phyloP scores from a whole-genome alignment of 1,140 invertebrate genomes.

The Cyphomyrmex costatus region DNA sequence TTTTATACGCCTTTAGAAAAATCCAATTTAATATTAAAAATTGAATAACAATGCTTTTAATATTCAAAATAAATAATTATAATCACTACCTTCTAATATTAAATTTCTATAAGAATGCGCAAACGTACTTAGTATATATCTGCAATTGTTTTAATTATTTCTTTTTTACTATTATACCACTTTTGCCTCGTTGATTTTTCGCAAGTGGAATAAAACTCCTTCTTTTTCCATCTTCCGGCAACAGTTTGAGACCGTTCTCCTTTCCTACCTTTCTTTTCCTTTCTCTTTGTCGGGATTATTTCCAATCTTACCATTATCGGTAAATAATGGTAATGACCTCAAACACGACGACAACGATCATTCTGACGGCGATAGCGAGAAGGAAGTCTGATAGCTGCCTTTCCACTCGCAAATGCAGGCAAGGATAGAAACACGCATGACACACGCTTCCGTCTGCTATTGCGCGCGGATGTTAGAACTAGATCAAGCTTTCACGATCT shows the following conservation, averaged over 20 bases:
- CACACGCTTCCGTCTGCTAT: slow-evolving; percentile 58
- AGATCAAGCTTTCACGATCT: slow-evolving; percentile 73
- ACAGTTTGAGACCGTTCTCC: background rate
- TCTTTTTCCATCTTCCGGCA: background rate
- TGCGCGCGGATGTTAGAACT: slow-evolving; percentile 58
- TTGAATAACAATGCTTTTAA: no score
- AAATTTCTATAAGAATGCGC: no score
- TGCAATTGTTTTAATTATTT: background rate
- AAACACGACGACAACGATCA: background rate
- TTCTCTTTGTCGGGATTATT: slow-evolving; percentile 8
- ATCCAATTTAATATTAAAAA: no score
- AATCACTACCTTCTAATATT: no score
- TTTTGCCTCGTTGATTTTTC: background rate
- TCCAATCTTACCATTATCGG: background rate
- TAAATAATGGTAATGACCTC: slow-evolving; percentile 55
- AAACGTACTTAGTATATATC: background rate
- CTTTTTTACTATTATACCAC: background rate
- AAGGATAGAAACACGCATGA: slow-evolving; percentile 47
- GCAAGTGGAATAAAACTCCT: background rate
- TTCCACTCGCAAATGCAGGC: slow-evolving; percentile 51
- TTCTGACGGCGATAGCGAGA: slow-evolving; percentile 33
- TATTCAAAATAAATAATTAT: no score
- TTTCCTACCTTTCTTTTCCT: slow-evolving; percentile 15
- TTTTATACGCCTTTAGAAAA: background rate
- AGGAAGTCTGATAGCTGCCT: slow-evolving; percentile 66